Evolutionary conservation across 2,113 vertebrate genomes (phyloP).

Genomic region (Muntiacus reevesi): DNA sequence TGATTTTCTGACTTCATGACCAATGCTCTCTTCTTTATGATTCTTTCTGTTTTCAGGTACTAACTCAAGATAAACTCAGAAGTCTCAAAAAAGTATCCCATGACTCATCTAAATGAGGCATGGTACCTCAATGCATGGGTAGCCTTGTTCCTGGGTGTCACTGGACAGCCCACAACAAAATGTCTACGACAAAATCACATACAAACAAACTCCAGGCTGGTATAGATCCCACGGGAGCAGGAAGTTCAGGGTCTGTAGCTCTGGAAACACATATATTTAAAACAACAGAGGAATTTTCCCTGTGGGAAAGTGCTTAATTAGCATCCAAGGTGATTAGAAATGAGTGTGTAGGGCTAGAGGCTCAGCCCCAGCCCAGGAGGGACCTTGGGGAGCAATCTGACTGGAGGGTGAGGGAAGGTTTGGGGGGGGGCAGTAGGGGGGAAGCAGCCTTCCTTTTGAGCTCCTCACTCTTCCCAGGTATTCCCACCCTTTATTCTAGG

Average conservation of each 20-base stretch:
- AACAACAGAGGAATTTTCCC: conserved; percentile 40
- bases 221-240: not conserved
- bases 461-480: not conserved
- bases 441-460: not conserved
- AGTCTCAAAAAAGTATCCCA: not conserved
- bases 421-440: fast-evolving
- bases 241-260: conserved; percentile 53
- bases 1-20: not conserved
- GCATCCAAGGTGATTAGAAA: not conserved
- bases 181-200: not conserved
- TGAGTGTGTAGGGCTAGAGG: too few species aligned
- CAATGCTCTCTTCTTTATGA: not conserved
- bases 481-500: not conserved
- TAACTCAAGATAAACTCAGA: not conserved
- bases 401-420: too few species aligned
- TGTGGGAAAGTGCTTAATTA: not conserved
- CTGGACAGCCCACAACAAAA: not conserved
- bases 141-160: not conserved
- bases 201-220: not conserved
- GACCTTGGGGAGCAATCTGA: not conserved
- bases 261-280: conserved; percentile 48
- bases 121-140: not conserved
- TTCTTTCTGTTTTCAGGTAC: not conserved
- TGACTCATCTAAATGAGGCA: not conserved
- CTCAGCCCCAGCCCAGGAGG: not conserved